A percentile compares a stretch with the other conserved stretches of the same genome.
Conservation (phyloP, 2,113 vertebrate species). For the Prinia subflava region DNA sequence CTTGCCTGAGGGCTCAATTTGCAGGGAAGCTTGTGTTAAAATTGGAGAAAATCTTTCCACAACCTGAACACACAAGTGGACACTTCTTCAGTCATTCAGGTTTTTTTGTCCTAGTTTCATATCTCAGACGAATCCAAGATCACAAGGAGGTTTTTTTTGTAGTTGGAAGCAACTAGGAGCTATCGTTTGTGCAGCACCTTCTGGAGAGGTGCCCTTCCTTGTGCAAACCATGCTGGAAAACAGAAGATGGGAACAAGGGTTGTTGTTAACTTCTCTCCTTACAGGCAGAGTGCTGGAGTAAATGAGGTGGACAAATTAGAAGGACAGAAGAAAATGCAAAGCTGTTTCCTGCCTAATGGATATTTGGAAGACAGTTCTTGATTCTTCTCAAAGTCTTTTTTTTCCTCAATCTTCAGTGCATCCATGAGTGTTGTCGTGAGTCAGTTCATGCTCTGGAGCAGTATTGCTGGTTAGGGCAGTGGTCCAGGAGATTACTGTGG, state of each 20-base stretch:
- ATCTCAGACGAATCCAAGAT: neutral
- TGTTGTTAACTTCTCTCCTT: neutral
- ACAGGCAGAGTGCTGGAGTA: neutral
- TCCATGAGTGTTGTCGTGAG: fast-evolving
- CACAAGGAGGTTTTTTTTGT: neutral
- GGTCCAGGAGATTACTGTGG: neutral
- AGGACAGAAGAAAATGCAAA: neutral
- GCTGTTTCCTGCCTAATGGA: neutral
- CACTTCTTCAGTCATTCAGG: neutral
- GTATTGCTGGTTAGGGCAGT: neutral
- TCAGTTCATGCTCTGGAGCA: neutral
- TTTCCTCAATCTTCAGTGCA: fast-evolving
- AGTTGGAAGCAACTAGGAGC: neutral
- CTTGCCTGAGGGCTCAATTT: neutral
- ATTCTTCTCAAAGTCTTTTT: neutral
- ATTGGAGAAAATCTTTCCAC: neutral
- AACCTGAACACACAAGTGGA: neutral
- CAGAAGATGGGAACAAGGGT: neutral
- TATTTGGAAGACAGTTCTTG: neutral
- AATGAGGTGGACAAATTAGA: neutral
- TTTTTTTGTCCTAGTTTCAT: neutral
- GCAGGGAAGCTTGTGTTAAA: neutral
- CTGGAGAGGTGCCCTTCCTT: neutral
- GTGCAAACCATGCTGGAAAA: neutral
- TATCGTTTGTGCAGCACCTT: neutral